A percentile compares a stretch with the other conserved stretches of the same genome.
These are phyloP conservation scores for Drosophila bunnanda DNA, from an alignment of 2,888 invertebrate genomes.

Conservation along the genomic window DNA sequence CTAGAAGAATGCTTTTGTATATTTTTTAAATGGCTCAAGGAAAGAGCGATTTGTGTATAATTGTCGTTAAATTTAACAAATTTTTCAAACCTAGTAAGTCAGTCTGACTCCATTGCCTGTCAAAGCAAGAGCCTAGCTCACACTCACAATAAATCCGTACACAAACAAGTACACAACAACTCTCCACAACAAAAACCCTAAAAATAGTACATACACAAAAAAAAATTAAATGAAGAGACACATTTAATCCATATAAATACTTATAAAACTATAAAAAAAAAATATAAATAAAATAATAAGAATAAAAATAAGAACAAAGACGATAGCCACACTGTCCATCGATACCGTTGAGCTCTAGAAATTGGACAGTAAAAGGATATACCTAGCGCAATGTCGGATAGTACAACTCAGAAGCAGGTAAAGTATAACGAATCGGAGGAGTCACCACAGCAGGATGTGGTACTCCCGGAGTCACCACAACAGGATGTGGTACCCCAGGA, in stretches of 20 bases:
- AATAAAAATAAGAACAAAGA: no score
- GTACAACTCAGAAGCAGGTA: background rate
- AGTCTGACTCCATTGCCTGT: background rate
- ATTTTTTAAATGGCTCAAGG: no score
- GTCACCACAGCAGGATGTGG: background rate
- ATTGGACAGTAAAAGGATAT: background rate
- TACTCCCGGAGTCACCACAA: background rate
- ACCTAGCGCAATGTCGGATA: background rate
- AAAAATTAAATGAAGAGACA: background rate
- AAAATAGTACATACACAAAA: conserved; percentile 7
- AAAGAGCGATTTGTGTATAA: no score
- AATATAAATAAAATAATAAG: background rate
- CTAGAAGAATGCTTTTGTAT: no score
- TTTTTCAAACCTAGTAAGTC: background rate
- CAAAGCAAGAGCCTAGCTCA: background rate
- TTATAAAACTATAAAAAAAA: background rate
- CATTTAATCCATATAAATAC: background rate
- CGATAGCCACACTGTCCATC: no score
- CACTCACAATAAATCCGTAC: conserved; percentile 12
- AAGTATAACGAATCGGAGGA: background rate
- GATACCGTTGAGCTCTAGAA: no score
- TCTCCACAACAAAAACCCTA: background rate
- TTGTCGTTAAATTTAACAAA: background rate
- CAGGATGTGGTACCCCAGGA: background rate
- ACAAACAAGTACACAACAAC: conserved; percentile 21